Evolutionary conservation across 2,888 invertebrate genomes (phyloP).

Genomic region (Ceramica pisi): DNA sequence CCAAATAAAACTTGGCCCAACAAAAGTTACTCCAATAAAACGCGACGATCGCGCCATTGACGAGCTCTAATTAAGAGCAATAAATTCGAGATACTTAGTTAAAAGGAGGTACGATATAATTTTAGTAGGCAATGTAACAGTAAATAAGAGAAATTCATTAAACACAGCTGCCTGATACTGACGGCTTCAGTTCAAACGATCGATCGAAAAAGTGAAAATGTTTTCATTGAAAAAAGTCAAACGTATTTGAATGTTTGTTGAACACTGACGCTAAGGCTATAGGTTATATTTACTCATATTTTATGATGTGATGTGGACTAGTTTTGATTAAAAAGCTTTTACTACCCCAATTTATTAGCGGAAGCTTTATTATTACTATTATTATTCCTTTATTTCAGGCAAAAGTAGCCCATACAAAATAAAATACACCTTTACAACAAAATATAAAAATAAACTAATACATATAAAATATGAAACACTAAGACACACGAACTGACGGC

Average conservation of each 20-base stretch:
- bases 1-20: slow-evolving; percentile 25
- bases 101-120: slow-evolving; percentile 24
- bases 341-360: not conserved
- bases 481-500: no score
- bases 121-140: slow-evolving; percentile 34
- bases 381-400: no score
- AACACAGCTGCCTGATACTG: slow-evolving; percentile 1
- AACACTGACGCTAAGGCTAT: not conserved
- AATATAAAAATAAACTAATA: no score
- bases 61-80: slow-evolving; percentile 41
- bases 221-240: not conserved
- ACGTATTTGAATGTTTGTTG: not conserved
- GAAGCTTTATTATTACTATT: no score
- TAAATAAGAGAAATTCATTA: slow-evolving; percentile 43
- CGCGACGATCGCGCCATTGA: slow-evolving; percentile 24
- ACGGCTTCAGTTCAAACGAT: not conserved
- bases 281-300: no score
- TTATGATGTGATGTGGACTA: not conserved
- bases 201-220: not conserved
- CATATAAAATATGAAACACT: no score
- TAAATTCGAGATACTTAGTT: slow-evolving; percentile 48
- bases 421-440: no score
- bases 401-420: no score
- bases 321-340: not conserved
- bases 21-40: slow-evolving; percentile 4